Conservation (phyloP, 2,113 vertebrate species). For the Eleginops maclovinus region DNA sequence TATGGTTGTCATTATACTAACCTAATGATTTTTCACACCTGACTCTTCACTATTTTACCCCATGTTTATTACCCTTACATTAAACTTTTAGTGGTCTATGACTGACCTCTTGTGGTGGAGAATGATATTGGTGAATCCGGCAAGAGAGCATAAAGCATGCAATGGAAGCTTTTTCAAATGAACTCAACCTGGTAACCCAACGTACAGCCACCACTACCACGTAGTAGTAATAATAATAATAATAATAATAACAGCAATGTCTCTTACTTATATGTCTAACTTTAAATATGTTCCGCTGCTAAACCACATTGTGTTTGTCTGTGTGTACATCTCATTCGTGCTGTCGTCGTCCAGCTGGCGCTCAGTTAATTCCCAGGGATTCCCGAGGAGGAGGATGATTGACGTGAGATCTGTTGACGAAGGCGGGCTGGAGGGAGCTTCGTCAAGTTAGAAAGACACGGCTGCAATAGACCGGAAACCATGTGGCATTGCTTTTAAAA, state of each 20-base stretch:
- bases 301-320: not conserved
- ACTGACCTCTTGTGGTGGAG: slow-evolving; percentile 53
- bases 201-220: not conserved
- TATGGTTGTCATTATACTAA: not conserved
- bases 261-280: not conserved
- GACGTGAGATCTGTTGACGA: slow-evolving; percentile 65
- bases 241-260: not conserved
- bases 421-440: slow-evolving; percentile 47
- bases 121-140: not conserved
- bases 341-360: slow-evolving; percentile 45
- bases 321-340: not conserved
- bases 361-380: slow-evolving; percentile 52
- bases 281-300: not conserved
- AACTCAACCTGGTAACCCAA: not conserved
- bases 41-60: too few relatives aligned
- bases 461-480: not conserved
- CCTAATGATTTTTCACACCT: not conserved
- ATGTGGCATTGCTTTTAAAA: not conserved
- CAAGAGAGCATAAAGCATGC: slow-evolving; percentile 41
- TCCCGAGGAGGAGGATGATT: slow-evolving; percentile 73
- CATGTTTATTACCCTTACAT: not conserved
- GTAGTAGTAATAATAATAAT: not conserved
- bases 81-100: not conserved
- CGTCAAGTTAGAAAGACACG: slow-evolving; percentile 29
- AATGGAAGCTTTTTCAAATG: too few relatives aligned